Evolutionary conservation across 2,888 invertebrate genomes (phyloP).

Genomic region (Drosophila phalerata): DNA sequence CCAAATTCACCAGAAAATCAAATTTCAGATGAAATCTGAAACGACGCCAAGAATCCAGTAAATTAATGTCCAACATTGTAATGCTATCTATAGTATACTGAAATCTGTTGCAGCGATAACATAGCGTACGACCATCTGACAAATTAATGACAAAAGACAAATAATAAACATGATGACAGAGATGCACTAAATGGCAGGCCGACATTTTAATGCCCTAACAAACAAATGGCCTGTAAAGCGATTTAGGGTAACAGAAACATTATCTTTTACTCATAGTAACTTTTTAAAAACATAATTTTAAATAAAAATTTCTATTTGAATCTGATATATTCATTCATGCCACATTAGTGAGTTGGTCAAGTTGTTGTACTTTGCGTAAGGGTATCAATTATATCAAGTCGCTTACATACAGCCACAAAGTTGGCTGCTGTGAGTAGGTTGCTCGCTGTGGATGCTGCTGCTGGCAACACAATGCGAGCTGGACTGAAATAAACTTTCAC

Average conservation of each 20-base stretch:
- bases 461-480: slow-evolving; percentile 68
- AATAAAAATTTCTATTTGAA: neutral
- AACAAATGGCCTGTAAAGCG: neutral
- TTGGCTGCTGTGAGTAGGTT: slow-evolving; percentile 63
- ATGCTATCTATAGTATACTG: too few species aligned
- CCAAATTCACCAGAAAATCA: slow-evolving; percentile 62
- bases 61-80: slow-evolving; percentile 21
- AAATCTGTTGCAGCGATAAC: slow-evolving; percentile 44
- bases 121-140: slow-evolving; percentile 48
- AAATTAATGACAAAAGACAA: slow-evolving; percentile 66
- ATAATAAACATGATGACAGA: slow-evolving; percentile 24
- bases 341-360: neutral
- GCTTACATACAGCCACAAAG: slow-evolving; percentile 20
- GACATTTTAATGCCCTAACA: slow-evolving; percentile 28
- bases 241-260: neutral
- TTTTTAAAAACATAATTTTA: neutral
- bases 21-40: slow-evolving; percentile 59
- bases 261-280: neutral
- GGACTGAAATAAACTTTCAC: slow-evolving; percentile 78
- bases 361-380: slow-evolving; percentile 9
- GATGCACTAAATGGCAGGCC: neutral
- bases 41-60: slow-evolving; percentile 46
- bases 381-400: slow-evolving; percentile 25
- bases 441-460: slow-evolving; percentile 49
- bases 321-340: neutral